These are phyloP conservation scores for Stegana nigrithorax DNA, from an alignment of 2,888 invertebrate genomes.

Conservation along the genomic window DNA sequence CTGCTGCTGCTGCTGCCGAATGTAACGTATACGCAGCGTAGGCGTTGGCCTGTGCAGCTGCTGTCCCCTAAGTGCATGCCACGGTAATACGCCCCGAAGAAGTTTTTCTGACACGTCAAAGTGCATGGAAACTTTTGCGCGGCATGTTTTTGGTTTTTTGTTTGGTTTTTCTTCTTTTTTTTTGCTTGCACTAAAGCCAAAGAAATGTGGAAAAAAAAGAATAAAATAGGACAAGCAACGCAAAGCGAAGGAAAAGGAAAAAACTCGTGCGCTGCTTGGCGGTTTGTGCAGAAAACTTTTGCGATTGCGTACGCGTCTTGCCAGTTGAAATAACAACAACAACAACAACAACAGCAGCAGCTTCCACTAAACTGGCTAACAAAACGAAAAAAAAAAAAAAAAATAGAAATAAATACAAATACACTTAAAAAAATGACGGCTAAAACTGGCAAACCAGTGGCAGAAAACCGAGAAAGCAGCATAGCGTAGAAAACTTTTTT, in stretches of 20 bases:
- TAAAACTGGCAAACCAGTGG: too few relatives aligned
- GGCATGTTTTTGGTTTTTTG: neutral
- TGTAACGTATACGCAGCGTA: too few relatives aligned
- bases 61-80: too few relatives aligned
- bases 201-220: neutral
- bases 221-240: neutral
- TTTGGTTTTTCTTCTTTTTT: neutral
- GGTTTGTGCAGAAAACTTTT: too few relatives aligned
- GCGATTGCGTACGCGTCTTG: neutral
- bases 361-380: too few relatives aligned
- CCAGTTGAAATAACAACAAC: neutral
- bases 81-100: too few relatives aligned
- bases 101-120: conserved; percentile 11
- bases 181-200: neutral
- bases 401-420: too few relatives aligned
- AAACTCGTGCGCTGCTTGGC: too few relatives aligned
- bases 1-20: too few relatives aligned
- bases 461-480: conserved; percentile 24
- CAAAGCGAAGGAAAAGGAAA: neutral
- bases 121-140: conserved; percentile 1
- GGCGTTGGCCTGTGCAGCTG: too few relatives aligned
- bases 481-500: conserved; percentile 23
- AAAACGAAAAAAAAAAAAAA: neutral
- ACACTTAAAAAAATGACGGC: too few relatives aligned
- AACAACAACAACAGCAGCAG: neutral